Evolutionary conservation across 2,797 vertebrate genomes (phyloP).

Genomic region (Sardinella longiceps): DNA sequence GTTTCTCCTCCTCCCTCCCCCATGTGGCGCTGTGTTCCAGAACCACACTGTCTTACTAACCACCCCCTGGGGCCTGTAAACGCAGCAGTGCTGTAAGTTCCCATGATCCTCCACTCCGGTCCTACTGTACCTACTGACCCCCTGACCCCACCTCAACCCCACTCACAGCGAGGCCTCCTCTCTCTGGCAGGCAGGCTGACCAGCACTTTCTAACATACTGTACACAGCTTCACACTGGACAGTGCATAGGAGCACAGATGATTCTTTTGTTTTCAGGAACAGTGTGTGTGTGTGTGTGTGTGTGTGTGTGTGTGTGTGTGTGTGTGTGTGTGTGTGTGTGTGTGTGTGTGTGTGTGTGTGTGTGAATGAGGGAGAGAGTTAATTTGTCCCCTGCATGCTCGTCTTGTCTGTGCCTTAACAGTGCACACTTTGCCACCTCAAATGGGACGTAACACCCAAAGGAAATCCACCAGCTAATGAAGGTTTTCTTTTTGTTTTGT

Average conservation of each 20-base stretch:
- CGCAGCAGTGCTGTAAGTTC: conserved; percentile 91
- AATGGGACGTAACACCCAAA: conserved; percentile 14
- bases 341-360: neutral
- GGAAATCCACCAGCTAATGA: neutral
- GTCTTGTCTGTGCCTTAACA: neutral
- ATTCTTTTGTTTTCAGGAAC: neutral
- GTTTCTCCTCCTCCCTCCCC: conserved; percentile 69
- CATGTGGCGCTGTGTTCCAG: conserved; percentile 84
- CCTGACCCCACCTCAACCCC: conserved; percentile 35
- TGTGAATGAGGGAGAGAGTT: neutral
- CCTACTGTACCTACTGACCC: conserved; percentile 55
- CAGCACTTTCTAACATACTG: neutral
- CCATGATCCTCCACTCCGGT: conserved; percentile 76
- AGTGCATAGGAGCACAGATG: neutral
- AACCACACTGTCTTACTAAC: conserved; percentile 99
- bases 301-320: neutral
- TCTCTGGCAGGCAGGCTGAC: neutral
- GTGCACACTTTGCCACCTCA: neutral
- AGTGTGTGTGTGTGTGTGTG: neutral
- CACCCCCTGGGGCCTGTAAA: conserved; percentile 98
- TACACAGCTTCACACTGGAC: neutral
- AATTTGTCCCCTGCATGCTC: neutral
- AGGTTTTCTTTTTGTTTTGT: too few relatives aligned
- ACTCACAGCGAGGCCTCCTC: neutral
- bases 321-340: neutral